Evolutionary conservation across 1,140 invertebrate genomes (phyloP), one percentile per base, ranked within the genome.

Genomic region (Macrocentrus cingulum): DNA sequence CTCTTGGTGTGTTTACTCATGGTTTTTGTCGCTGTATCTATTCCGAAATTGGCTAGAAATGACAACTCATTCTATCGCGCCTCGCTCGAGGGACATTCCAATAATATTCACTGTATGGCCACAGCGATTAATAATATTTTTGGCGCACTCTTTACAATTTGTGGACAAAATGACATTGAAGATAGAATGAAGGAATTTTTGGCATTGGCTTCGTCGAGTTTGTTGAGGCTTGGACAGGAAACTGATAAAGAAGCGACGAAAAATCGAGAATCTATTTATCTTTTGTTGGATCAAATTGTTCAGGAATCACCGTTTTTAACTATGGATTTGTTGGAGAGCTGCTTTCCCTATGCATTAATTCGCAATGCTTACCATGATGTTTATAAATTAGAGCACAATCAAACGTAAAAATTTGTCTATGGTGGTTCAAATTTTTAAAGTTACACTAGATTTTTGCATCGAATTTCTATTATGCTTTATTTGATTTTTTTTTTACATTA

Each of bases 171-270:
- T 18, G 98, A 99, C 74, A 95, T 97, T 64, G 95, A 97, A 71
- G 95, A 97, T 70, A 85, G 97, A 58, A 93, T 99, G 86, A 98
- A 99, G 70, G 98, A 99, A 76, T 99, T 99, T 75, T 80, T 99
- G 46, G 97, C 97, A 2, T 79, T 98, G 58, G 94, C 96, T 1
- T 98, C 95, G 0, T 98, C 96, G 0, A 98, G 95, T 75, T 82
- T 99, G 19, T 80, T 99, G 3, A 84, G 95, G 61, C 81, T 99
- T 2, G 95, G 95, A 0, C 94, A 97, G 76, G 96, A 99, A 77
- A 90, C 90, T 16, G 95, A 98, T 65, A 96, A 95, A 74, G 96
- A 99, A 71, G 88, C 88, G 0, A 95, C 92, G 1, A 90, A 87
- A 70, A 96, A 98, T 77, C 82, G 96, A 55, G 96, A 99, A 77